A percentile compares a stretch with the other conserved stretches of the same genome.
phyloP scores from a whole-genome alignment of 2,888 invertebrate genomes.

The Unio delphinus region DNA sequence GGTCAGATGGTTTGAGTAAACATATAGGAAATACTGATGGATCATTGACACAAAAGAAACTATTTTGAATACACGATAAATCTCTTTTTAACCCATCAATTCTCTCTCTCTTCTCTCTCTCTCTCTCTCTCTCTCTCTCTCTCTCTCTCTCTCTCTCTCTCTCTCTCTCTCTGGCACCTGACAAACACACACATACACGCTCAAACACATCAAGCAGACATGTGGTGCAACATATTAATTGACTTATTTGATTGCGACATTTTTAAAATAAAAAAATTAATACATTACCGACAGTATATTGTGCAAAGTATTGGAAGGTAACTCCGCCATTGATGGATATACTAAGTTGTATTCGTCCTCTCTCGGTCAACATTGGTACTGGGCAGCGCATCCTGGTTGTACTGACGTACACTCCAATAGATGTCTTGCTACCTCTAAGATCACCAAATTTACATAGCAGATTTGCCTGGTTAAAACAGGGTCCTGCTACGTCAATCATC shows the following conservation, averaged over 20 bases:
- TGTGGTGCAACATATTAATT: too few relatives aligned
- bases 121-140: conserved; percentile 6
- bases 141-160: background rate
- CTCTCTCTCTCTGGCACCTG: conserved; percentile 1
- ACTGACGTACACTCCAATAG: conserved; percentile 22
- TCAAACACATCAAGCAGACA: too few relatives aligned
- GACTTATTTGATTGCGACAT: too few relatives aligned
- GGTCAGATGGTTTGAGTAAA: background rate
- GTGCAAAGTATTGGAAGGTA: conserved; percentile 88
- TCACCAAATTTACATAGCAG: conserved; percentile 75
- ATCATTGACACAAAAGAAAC: background rate
- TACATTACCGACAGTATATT: conserved; percentile 88
- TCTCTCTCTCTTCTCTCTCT: conserved; percentile 6
- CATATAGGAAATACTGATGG: background rate
- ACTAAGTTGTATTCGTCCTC: conserved; percentile 90
- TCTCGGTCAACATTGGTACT: conserved; percentile 88
- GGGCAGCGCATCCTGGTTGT: conserved; percentile 82
- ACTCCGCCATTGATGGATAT: conserved; percentile 85
- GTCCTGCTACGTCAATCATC: conserved; percentile 95
- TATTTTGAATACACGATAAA: too few relatives aligned
- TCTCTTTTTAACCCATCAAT: too few relatives aligned
- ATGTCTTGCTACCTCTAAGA: background rate
- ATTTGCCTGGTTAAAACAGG: conserved; percentile 87
- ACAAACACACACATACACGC: too few relatives aligned
- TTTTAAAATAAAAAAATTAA: background rate